These are phyloP conservation scores for Chroicocephalus ridibundus DNA, from an alignment of 2,113 vertebrate genomes.

Conservation along the genomic window DNA sequence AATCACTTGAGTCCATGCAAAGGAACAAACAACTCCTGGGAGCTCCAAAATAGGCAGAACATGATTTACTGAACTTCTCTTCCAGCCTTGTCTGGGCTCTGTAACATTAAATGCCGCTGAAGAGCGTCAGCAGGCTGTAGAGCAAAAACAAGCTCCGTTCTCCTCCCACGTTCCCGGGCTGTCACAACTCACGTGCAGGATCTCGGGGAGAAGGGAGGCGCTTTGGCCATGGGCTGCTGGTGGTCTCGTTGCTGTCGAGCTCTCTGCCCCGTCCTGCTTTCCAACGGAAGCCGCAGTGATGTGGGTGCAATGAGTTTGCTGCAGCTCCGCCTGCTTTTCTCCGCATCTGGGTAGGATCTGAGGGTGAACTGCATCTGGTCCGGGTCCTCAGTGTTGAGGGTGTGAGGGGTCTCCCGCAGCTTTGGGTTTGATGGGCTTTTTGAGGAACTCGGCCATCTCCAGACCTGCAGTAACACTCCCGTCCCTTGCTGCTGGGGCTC, in stretches of 20 bases:
- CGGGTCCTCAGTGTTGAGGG: neutral
- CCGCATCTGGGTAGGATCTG: neutral
- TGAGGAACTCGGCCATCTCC: neutral
- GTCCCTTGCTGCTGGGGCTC: neutral
- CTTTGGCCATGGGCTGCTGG: neutral
- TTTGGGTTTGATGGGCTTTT: neutral
- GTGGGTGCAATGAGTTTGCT: neutral
- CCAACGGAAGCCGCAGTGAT: neutral
- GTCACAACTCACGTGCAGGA: rapidly evolving
- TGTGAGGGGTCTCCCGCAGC: neutral
- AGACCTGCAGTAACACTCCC: neutral
- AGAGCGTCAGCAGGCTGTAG: neutral
- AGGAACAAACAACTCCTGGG: neutral
- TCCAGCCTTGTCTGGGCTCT: neutral
- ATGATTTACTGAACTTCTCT: neutral
- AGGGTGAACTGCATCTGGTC: neutral
- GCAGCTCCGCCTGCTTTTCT: neutral
- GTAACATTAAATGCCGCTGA: neutral
- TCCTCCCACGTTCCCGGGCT: neutral
- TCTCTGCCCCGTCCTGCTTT: neutral
- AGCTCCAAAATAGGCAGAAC: neutral
- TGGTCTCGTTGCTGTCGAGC: rapidly evolving
- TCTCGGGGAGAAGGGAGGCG: neutral
- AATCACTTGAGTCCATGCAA: rapidly evolving
- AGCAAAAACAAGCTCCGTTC: neutral